Evolutionary conservation across 2,113 vertebrate genomes (phyloP), one percentile per base, ranked within the genome.

Genomic region (Oxyruncus cristatus): DNA sequence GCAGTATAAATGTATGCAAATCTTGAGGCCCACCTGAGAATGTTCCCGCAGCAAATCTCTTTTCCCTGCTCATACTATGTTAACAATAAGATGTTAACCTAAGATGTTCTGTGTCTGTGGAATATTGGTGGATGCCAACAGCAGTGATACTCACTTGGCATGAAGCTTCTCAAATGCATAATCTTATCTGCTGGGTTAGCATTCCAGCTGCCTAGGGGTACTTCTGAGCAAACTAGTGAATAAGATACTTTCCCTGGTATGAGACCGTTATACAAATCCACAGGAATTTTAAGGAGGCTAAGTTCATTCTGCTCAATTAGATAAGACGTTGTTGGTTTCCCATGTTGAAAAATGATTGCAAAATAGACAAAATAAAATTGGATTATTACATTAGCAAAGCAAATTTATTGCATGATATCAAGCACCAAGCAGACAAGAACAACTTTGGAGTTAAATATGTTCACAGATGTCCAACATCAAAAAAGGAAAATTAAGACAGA

Each of bases 81-180:
- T 87, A 93, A 84, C 78, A 90, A 39, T 70, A 70, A 80, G 61
- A 86, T n/a, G 66, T 44, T 95, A 84, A 49, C 0, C 0, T 33
- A 77, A 84, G 68, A 61, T 41, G 26, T 37, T 88, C 52, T 35
- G 27, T 70, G 85, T 33, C 73, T 75, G 50, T 65, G 71, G 44
- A 93, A 30, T 65, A 86, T 30, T 0, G 0, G 63, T 72, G 88
- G 75, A 59, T 84, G 88, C 27, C 65, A 93, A 61, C 19, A 76
- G 20, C 33, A 42, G 52, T 0, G 0, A 72, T 85, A 58, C 23
- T 56, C 0, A 0, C 68, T 86, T 8, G 5, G 49, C 66, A 79
- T 5, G 50, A 70, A 71, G 72, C 52, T 84, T 78, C 88, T 82
- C 75, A 84, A 76, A 80, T 10, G 33, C 66, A 33, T 62, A 47